Evolutionary conservation across 2,888 invertebrate species (phyloP).

Genomic region (Aphodius sticticus): DNA sequence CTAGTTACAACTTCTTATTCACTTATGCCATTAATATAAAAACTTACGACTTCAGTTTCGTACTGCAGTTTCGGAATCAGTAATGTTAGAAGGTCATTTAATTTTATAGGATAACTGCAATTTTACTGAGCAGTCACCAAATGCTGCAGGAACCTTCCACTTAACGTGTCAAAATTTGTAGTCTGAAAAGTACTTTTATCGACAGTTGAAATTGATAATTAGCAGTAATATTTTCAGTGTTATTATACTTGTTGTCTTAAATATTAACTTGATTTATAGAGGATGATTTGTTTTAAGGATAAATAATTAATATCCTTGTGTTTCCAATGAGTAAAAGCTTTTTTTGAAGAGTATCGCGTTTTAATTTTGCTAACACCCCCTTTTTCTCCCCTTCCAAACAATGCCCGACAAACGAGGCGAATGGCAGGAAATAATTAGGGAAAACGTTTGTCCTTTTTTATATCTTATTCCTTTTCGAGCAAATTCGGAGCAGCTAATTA

Average conservation of each 20-base stretch:
- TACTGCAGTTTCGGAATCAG: neutral
- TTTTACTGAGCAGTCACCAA: neutral
- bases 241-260: no score
- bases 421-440: neutral
- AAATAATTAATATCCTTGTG: no score
- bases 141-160: neutral
- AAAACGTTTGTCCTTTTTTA: neutral
- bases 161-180: neutral
- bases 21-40: neutral
- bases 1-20: neutral
- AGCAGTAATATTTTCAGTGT: no score
- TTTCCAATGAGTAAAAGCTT: neutral
- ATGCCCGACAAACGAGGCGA: neutral
- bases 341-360: neutral
- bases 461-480: neutral
- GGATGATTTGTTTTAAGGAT: neutral
- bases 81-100: neutral
- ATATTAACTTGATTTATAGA: no score
- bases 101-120: neutral
- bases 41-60: neutral
- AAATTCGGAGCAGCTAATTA: no score
- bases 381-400: neutral
- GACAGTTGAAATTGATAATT: no score
- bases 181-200: no score
- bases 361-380: constrained; percentile 4